Percentiles rank a stretch among this genome's conserved stretches.
Evolutionary conservation across 2,888 invertebrate genomes (phyloP).

Genomic region (Synanthedon andrenaeformis): DNA sequence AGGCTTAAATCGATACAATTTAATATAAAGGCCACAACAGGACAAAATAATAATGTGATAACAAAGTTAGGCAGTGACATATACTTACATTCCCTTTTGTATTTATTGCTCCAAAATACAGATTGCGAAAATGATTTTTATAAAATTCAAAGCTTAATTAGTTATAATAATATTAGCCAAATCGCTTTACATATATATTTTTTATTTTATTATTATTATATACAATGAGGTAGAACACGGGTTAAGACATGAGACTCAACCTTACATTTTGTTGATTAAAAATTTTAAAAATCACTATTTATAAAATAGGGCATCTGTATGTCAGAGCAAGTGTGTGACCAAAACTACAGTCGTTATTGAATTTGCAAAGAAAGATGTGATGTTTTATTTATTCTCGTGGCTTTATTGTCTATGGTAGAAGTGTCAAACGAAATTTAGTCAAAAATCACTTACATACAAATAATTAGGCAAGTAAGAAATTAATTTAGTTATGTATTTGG

Average conservation of each 20-base stretch:
- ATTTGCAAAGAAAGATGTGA: background rate
- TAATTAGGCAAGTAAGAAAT: background rate
- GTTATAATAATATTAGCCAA: slow-evolving; percentile 54
- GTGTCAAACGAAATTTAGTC: background rate
- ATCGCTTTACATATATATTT: slow-evolving; percentile 19
- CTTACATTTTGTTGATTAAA: background rate
- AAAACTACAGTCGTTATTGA: background rate
- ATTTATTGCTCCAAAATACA: slow-evolving; percentile 52
- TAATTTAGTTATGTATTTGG: slow-evolving; percentile 38
- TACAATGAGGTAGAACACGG: slow-evolving; percentile 68
- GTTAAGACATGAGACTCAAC: slow-evolving; percentile 8
- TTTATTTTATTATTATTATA: slow-evolving; percentile 38
- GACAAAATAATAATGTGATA: background rate
- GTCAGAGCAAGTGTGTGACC: background rate
- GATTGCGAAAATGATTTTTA: slow-evolving; percentile 28
- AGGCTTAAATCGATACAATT: background rate
- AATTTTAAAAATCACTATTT: background rate
- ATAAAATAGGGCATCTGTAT: background rate
- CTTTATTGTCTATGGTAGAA: background rate
- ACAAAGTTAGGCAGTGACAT: slow-evolving; percentile 37
- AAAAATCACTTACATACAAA: background rate
- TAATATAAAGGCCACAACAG: background rate
- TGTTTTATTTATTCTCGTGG: background rate
- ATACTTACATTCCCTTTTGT: slow-evolving; percentile 19
- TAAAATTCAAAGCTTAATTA: slow-evolving; percentile 37